phyloP scores from a whole-genome alignment of 2,888 invertebrate genomes.

The Galeopsomyia nigrocyanea region DNA sequence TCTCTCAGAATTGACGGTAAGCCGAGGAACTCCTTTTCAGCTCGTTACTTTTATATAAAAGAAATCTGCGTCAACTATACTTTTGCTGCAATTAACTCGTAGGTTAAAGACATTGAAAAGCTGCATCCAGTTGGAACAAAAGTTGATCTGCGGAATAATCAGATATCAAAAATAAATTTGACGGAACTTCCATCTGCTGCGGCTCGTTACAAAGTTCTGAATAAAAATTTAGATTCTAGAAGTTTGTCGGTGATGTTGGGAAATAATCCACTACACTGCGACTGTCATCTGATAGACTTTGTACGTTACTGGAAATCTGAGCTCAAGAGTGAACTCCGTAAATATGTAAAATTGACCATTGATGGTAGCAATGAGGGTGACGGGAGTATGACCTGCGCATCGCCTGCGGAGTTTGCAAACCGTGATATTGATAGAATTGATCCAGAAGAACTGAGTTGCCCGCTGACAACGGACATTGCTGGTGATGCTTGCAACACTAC shows the following conservation, averaged over 20 bases:
- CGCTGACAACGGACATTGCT: slow-evolving; percentile 57
- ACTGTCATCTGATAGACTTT: slow-evolving; percentile 73
- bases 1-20: no score
- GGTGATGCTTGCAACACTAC: slow-evolving; percentile 38
- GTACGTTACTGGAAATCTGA: slow-evolving; percentile 70
- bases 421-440: slow-evolving; percentile 57
- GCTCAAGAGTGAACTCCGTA: slow-evolving; percentile 62
- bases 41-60: slow-evolving; percentile 72
- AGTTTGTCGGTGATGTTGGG: no score
- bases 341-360: slow-evolving; percentile 56
- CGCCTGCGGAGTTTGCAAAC: slow-evolving; percentile 60
- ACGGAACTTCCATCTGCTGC: slow-evolving; percentile 2
- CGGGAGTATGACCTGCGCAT: slow-evolving; percentile 67
- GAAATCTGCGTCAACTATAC: slow-evolving; percentile 35
- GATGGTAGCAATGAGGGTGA: slow-evolving; percentile 59
- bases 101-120: slow-evolving; percentile 55
- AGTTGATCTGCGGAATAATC: slow-evolving; percentile 72
- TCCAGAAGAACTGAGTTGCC: slow-evolving; percentile 70
- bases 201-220: no score
- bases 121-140: slow-evolving; percentile 57
- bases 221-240: no score
- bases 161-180: slow-evolving; percentile 62
- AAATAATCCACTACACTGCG: slow-evolving; percentile 53
- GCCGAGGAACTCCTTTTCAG: no score
- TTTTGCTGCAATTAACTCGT: neutral